These are phyloP conservation scores for Allolobophora icterica DNA, from an alignment of 2,888 invertebrate species.

Conservation along the genomic window DNA sequence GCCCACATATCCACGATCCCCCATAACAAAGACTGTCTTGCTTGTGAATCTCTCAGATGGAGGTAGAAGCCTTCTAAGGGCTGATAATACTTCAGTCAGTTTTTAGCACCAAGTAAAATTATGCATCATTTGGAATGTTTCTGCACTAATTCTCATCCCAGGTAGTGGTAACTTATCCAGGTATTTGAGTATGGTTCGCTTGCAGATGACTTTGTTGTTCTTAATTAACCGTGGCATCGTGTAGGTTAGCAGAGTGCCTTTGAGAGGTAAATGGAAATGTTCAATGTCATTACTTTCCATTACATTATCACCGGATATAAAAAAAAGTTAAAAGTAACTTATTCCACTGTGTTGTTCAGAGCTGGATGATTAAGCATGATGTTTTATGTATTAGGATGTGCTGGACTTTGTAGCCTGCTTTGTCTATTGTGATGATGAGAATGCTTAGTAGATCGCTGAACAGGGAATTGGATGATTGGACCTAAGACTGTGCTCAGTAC, in stretches of 20 bases:
- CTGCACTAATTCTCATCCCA: neutral
- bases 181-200: neutral
- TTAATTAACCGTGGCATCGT: neutral
- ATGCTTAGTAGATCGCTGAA: neutral
- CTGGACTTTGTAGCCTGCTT: neutral
- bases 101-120: neutral
- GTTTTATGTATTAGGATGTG: neutral
- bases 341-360: neutral
- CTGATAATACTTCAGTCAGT: neutral
- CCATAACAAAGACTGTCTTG: neutral
- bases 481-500: neutral
- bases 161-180: neutral
- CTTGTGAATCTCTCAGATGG: neutral
- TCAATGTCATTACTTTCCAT: neutral
- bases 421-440: neutral
- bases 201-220: neutral
- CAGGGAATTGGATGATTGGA: neutral
- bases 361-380: neutral
- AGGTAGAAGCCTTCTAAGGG: neutral
- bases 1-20: neutral
- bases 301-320: neutral
- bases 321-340: neutral
- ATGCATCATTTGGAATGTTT: neutral
- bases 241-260: neutral
- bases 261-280: neutral